A percentile compares a stretch with the other conserved stretches of the same genome.
Conservation (phyloP, 2,113 vertebrate genomes). For the Pogonocichla stellata region DNA sequence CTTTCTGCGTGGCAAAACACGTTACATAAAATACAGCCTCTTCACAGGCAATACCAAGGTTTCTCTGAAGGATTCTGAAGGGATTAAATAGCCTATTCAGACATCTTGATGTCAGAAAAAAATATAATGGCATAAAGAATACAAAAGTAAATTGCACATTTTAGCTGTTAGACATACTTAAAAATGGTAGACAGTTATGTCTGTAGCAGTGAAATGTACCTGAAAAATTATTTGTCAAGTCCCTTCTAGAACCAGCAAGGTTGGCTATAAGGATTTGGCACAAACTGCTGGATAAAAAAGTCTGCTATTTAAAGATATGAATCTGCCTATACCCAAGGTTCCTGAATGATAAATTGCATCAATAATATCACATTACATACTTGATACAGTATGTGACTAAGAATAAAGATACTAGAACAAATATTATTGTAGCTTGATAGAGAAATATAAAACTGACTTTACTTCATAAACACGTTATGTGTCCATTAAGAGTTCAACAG, state of each 20-base stretch:
- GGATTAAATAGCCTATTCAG: not conserved
- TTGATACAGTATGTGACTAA: not conserved
- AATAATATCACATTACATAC: not conserved
- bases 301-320: not conserved
- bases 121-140: not conserved
- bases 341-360: not conserved
- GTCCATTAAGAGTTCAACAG: not conserved
- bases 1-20: not conserved
- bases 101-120: not conserved
- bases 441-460: not conserved
- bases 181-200: not conserved
- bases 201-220: not conserved
- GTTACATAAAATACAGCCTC: not conserved
- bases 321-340: not conserved
- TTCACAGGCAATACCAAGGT: not conserved
- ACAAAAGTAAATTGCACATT: conserved; percentile 5
- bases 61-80: conserved; percentile 14
- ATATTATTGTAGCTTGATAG: not conserved
- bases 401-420: not conserved
- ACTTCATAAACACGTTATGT: not conserved
- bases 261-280: not conserved
- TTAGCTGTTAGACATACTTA: not conserved
- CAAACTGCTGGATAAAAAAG: not conserved
- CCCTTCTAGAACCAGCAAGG: not conserved
- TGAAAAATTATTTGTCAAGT: not conserved